A percentile compares a stretch with the other conserved stretches of the same genome.
These are phyloP conservation scores for Blera fallax DNA, from an alignment of 2,888 invertebrate genomes.

Conservation along the genomic window DNA sequence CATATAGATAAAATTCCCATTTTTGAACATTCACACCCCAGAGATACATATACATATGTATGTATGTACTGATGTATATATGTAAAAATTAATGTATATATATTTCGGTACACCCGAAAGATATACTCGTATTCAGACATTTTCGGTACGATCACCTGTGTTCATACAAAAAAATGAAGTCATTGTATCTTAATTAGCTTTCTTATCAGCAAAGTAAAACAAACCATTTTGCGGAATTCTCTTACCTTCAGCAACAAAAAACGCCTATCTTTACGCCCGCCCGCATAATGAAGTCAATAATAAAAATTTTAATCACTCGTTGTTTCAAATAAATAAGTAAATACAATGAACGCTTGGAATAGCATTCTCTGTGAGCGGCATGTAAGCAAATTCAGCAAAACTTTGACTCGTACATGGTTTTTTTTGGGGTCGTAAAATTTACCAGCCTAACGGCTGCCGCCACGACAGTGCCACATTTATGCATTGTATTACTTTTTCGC, in stretches of 20 bases:
- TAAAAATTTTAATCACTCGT: conserved; percentile 9
- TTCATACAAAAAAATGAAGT: conserved; percentile 47
- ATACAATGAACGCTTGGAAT: conserved; percentile 11
- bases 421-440: conserved; percentile 23
- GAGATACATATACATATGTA: not conserved
- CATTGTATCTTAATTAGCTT: conserved; percentile 71
- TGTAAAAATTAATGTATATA: no score
- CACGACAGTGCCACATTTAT: conserved; percentile 35
- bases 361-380: not conserved
- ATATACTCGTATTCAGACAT: no score
- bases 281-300: conserved; percentile 58
- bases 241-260: not conserved
- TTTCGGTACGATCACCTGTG: conserved; percentile 38
- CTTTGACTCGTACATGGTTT: conserved; percentile 15
- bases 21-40: not conserved
- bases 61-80: not conserved
- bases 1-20: not conserved
- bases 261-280: conserved; percentile 18
- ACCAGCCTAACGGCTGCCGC: not conserved
- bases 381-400: conserved; percentile 44
- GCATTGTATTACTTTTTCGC: conserved; percentile 33
- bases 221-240: conserved; percentile 53
- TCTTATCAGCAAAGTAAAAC: conserved; percentile 58
- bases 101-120: no score
- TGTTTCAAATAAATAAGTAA: conserved; percentile 15